Evolutionary conservation across 2,797 vertebrate species (phyloP).

Genomic region (Gorsachius magnificus): DNA sequence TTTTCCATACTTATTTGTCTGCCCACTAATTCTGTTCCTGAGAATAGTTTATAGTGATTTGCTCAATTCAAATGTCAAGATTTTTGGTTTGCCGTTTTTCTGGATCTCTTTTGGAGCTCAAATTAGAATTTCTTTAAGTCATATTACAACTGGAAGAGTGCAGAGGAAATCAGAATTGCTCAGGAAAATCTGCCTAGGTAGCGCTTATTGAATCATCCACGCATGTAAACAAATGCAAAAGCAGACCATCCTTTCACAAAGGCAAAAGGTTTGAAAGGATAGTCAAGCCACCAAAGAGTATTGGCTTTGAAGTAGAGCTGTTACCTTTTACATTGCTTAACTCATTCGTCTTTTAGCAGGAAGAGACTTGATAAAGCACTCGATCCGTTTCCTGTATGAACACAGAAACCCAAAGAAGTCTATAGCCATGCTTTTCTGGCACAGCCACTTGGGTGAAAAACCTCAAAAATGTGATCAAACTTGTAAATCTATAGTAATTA

Average conservation of each 20-base stretch:
- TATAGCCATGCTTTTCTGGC: neutral
- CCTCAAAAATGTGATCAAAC: neutral
- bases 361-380: neutral
- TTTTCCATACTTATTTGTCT: neutral
- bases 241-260: neutral
- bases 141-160: neutral
- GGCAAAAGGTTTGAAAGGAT: neutral
- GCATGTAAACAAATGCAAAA: neutral
- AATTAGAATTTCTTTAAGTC: neutral
- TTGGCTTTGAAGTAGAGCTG: neutral
- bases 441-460: neutral
- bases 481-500: neutral
- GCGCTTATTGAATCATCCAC: neutral
- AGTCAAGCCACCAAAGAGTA: neutral
- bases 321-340: neutral
- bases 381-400: neutral
- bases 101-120: neutral
- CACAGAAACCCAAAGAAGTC: neutral
- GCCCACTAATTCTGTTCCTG: neutral
- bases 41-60: neutral
- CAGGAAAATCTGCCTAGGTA: neutral
- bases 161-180: neutral
- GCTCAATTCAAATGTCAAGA: neutral
- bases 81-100: neutral
- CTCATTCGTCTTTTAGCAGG: neutral